Percentiles rank a stretch among this genome's conserved stretches.
Conservation (phyloP, 1,140 invertebrate genomes). For the Planococcus citri region DNA sequence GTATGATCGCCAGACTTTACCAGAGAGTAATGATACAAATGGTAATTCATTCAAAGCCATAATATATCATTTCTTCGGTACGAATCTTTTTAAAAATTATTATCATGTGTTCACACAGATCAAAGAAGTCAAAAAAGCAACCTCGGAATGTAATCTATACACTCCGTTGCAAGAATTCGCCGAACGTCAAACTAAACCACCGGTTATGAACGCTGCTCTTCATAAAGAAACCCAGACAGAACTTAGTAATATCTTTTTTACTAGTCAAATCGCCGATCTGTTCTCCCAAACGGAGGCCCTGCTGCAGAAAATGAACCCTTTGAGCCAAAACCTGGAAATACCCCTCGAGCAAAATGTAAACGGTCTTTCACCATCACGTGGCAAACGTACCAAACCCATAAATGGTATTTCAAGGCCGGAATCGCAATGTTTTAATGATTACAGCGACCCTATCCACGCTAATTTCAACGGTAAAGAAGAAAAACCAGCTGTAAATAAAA, state of each 20-base stretch:
- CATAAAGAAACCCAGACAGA: neutral
- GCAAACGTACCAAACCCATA: neutral
- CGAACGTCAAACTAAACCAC: slow-evolving; percentile 10
- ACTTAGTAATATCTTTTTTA: neutral
- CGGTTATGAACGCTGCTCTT: neutral
- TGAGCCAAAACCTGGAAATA: neutral
- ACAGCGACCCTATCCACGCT: neutral
- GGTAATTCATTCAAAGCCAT: too few species aligned
- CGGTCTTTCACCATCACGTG: neutral
- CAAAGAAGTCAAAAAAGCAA: slow-evolving; percentile 21
- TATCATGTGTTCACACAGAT: slow-evolving; percentile 22
- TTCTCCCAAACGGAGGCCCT: slow-evolving; percentile 6
- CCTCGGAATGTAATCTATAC: slow-evolving; percentile 20
- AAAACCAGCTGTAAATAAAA: neutral
- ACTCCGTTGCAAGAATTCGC: slow-evolving; percentile 13
- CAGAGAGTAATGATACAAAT: slow-evolving; percentile 24
- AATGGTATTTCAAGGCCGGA: neutral
- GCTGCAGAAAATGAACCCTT: neutral
- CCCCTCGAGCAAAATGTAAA: neutral
- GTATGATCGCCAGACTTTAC: slow-evolving; percentile 27
- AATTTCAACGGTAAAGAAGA: neutral
- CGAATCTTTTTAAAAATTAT: neutral
- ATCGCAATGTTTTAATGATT: neutral
- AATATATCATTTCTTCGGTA: slow-evolving; percentile 10
- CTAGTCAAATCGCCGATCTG: neutral